Evolutionary conservation across 2,888 invertebrate genomes (phyloP).

Genomic region (Microctonus hyperodae): DNA sequence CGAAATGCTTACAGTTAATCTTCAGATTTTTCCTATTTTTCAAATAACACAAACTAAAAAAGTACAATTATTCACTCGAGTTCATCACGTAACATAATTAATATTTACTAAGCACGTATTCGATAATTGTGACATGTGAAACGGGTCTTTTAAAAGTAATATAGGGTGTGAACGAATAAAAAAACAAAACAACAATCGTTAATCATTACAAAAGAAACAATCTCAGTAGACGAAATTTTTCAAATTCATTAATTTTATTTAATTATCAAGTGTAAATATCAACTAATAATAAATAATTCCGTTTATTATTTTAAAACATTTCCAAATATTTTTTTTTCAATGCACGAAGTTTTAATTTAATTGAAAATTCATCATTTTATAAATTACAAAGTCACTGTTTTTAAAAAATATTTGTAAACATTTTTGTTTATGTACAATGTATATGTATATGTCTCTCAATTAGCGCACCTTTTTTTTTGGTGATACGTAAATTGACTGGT

Average conservation of each 20-base stretch:
- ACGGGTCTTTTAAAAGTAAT: conserved; percentile 13
- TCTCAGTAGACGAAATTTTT: conserved; percentile 33
- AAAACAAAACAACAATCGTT: conserved; percentile 26
- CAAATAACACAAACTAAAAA: background rate
- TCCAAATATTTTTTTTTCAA: background rate
- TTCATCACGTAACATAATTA: conserved; percentile 32
- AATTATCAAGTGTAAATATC: conserved; percentile 31
- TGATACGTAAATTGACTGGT: background rate
- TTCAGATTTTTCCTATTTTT: background rate
- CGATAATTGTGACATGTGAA: conserved; percentile 22
- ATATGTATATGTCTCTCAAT: no score
- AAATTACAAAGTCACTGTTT: no score
- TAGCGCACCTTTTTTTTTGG: background rate
- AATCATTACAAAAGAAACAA: conserved; percentile 33
- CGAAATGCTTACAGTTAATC: background rate
- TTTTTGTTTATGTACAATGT: no score
- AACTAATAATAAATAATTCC: background rate
- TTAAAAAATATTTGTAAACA: no score
- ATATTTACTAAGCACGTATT: conserved; percentile 31
- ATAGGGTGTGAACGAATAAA: conserved; percentile 27
- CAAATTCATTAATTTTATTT: conserved; percentile 39
- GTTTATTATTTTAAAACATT: background rate
- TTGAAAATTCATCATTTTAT: no score
- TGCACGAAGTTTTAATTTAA: no score
- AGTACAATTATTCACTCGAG: conserved; percentile 8